Base-by-base conservation (phyloP, 1,140 invertebrate species). In the Heliothis virescens region DNA sequence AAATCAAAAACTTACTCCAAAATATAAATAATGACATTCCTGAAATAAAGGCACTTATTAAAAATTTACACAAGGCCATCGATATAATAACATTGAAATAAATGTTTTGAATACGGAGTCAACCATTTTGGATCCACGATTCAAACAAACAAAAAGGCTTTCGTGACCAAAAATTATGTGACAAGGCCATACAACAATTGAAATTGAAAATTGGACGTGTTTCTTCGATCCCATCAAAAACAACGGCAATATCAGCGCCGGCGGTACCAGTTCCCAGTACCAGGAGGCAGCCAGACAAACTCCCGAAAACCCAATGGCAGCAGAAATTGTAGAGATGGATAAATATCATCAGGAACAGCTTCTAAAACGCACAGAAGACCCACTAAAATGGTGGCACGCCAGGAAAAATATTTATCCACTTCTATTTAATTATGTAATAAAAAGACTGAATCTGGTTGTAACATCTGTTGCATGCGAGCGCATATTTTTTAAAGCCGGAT, bases 311-410 rank as follows among this genome's bases (percentile, higher is more conserved):
- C 41, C 48, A 18, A 50, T 15, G 21, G 82, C 82, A 60, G 82
- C 71, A 1, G 82, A 80, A 53, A 84, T 86, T 12, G 34, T 79
- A 11, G 83, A 82, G 62, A 3, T 84, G 2, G 83, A 86, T 55
- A 84, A 82, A 76, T 84, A 86, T 50, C 3, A 83, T 2, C 57
- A 82, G 16, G 85, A 86, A 48, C 81, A 79, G 1, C 21, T 79
- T 4, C 15, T 86, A 26, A 26, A 21, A 12, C 60, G 83, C 12
- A 12, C 21, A 1, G 15, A 81, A 74, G 55, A 85, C 55, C 85
- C 83, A 12, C 18, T 79, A 11, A 0, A 34, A 2, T 85, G 87
- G 86, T 86, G 81, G 81, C 29, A 78, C 3, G 50, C 34, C 34
- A 34, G 34, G 34, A 34, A 34, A 34, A 34, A 34, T 34, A 34